Evolutionary conservation across 2,888 invertebrate genomes (phyloP).

Genomic region (Helicoverpa assulta): DNA sequence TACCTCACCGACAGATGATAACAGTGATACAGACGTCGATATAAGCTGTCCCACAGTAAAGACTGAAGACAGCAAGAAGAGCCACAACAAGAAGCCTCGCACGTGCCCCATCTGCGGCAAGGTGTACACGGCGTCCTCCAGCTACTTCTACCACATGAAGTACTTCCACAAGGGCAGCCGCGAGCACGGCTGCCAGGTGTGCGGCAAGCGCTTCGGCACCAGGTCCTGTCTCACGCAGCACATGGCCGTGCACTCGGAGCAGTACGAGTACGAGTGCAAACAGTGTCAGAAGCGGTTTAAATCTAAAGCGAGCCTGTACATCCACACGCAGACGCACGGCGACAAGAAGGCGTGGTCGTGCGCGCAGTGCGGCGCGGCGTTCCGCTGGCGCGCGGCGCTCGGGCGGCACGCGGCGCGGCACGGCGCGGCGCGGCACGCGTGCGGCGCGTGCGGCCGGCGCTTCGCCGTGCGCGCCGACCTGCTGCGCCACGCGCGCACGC

Average conservation of each 20-base stretch:
- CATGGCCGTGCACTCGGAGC: slow-evolving; percentile 82
- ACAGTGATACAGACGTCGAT: not conserved
- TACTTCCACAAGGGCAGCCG: slow-evolving; percentile 83
- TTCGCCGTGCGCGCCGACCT: slow-evolving; percentile 86
- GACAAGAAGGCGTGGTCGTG: slow-evolving; percentile 64
- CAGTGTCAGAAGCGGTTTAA: slow-evolving; percentile 87
- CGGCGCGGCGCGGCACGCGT: slow-evolving; percentile 79
- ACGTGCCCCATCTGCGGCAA: slow-evolving; percentile 87
- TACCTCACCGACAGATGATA: not conserved
- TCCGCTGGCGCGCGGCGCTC: slow-evolving; percentile 86
- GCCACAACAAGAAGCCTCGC: slow-evolving; percentile 61
- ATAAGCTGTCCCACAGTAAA: too few relatives aligned
- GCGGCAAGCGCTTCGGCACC: slow-evolving; percentile 85
- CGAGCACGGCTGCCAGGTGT: slow-evolving; percentile 85
- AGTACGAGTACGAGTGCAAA: slow-evolving; percentile 81
- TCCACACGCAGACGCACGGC: slow-evolving; percentile 84
- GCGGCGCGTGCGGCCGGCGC: slow-evolving; percentile 84
- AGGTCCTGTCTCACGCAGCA: slow-evolving; percentile 84
- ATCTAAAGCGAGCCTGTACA: slow-evolving; percentile 85
- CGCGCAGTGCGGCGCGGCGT: slow-evolving; percentile 77
- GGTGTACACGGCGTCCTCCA: slow-evolving; percentile 84
- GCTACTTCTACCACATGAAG: slow-evolving; percentile 89
- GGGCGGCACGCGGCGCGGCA: slow-evolving; percentile 83
- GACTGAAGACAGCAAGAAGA: slow-evolving; percentile 3
- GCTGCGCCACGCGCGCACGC: slow-evolving; percentile 86